These are phyloP conservation scores for Epinotia brunnichana DNA, from an alignment of 2,888 invertebrate genomes.

Conservation along the genomic window DNA sequence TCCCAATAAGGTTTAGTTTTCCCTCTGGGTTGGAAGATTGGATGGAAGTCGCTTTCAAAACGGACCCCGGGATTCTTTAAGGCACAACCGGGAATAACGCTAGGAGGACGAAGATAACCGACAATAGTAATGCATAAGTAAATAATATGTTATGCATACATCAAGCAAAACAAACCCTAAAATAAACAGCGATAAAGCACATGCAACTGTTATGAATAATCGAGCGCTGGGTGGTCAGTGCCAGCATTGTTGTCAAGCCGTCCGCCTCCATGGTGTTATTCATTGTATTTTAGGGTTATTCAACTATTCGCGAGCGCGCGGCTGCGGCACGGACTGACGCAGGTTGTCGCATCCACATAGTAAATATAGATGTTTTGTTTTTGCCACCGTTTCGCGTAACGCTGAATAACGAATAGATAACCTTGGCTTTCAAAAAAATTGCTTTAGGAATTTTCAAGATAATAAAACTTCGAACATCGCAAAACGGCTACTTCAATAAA, in stretches of 20 bases:
- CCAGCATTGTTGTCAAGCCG: conserved; percentile 40
- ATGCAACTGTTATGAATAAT: conserved; percentile 33
- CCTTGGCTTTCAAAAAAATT: background rate
- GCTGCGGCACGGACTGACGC: conserved; percentile 27
- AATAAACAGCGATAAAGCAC: conserved; percentile 25
- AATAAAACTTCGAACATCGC: background rate
- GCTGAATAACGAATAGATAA: conserved; percentile 21
- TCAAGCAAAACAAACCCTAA: background rate
- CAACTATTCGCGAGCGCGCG: conserved; percentile 38
- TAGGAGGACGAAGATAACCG: background rate
- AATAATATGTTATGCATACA: background rate
- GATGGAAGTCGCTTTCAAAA: too few relatives aligned
- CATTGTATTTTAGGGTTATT: conserved; percentile 40
- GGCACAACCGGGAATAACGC: too few relatives aligned
- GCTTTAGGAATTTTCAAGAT: background rate
- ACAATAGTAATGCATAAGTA: background rate
- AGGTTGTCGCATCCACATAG: conserved; percentile 33
- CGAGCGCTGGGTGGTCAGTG: conserved; percentile 31
- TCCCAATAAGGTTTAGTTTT: too few relatives aligned
- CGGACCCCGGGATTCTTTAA: too few relatives aligned
- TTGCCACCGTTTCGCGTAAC: conserved; percentile 24
- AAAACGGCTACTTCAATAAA: conserved; percentile 7
- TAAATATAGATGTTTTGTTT: conserved; percentile 44
- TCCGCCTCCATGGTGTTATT: conserved; percentile 41
- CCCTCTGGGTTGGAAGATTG: too few relatives aligned